A percentile compares a stretch with the other conserved stretches of the same genome.
phyloP scores from a whole-genome alignment of 2,888 invertebrate genomes.

The Tipula confusa region DNA sequence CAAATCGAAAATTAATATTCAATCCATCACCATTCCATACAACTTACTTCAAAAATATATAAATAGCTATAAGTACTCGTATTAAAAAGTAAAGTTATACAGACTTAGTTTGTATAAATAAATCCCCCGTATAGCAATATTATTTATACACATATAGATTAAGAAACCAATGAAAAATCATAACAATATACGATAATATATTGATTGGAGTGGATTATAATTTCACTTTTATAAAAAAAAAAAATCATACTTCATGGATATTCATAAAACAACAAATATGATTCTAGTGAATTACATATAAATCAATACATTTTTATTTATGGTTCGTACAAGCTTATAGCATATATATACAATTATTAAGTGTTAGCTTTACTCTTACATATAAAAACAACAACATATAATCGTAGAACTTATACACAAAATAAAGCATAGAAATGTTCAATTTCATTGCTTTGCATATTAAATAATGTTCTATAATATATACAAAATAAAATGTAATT shows the following conservation, averaged over 20 bases:
- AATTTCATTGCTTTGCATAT: background rate
- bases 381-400: background rate
- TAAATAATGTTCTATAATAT: background rate
- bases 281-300: background rate
- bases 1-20: no score
- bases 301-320: background rate
- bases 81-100: background rate
- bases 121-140: background rate
- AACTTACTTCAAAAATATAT: background rate
- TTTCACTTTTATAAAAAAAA: background rate
- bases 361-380: background rate
- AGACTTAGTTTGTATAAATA: background rate
- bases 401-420: no score
- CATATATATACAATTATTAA: background rate
- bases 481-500: background rate
- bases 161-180: background rate
- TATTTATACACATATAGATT: background rate
- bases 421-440: background rate
- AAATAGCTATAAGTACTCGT: no score
- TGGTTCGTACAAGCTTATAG: background rate
- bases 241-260: background rate
- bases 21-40: background rate
- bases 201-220: background rate
- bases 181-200: background rate
- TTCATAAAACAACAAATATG: background rate